Evolutionary conservation across 1,140 invertebrate species (phyloP).

Genomic region (Bombus impatiens): DNA sequence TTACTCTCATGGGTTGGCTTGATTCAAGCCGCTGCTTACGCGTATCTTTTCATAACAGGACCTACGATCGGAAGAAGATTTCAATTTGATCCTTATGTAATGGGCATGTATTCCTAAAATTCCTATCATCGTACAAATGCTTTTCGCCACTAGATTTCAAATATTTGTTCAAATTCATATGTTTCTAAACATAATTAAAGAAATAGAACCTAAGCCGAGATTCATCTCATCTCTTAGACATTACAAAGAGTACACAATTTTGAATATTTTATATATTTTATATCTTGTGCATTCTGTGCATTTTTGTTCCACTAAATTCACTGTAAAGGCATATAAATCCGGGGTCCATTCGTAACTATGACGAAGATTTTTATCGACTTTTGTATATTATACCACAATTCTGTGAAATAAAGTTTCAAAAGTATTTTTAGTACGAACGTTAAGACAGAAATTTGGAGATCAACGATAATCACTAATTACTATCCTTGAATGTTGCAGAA

Average conservation of each 20-base stretch:
- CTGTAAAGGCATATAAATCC: neutral
- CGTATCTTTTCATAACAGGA: slow-evolving; percentile 84
- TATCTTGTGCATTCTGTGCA: neutral
- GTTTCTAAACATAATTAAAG: neutral
- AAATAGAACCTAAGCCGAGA: neutral
- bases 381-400: neutral
- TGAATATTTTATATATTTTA: neutral
- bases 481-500: slow-evolving; percentile 76
- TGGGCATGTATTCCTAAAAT: slow-evolving; percentile 76
- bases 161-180: neutral
- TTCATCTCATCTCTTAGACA: neutral
- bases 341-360: neutral
- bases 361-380: neutral
- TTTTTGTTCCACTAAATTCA: neutral
- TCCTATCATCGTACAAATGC: too few species aligned
- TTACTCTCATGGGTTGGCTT: slow-evolving; percentile 82
- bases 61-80: slow-evolving; percentile 82
- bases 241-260: neutral
- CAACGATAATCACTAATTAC: neutral
- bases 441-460: neutral
- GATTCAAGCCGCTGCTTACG: slow-evolving; percentile 82
- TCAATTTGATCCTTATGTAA: slow-evolving; percentile 79
- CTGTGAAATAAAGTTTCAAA: neutral
- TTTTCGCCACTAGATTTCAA: too few species aligned
- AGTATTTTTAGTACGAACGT: neutral